A percentile compares a stretch with the other conserved stretches of the same genome.
These are phyloP conservation scores for Alethe diademata DNA, from an alignment of 2,113 vertebrate genomes.

Conservation along the genomic window DNA sequence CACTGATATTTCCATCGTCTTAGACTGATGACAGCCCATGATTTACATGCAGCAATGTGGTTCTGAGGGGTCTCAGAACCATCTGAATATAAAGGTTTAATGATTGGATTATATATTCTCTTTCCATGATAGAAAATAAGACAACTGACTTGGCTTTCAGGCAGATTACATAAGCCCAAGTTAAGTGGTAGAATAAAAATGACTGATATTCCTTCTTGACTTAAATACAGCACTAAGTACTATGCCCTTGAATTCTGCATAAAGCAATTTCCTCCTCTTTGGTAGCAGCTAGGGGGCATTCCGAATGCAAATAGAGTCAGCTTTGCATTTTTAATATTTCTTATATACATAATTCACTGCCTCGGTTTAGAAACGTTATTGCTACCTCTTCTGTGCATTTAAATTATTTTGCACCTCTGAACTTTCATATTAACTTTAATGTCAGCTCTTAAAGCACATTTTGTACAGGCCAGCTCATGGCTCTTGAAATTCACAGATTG, in stretches of 20 bases:
- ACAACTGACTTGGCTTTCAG: constrained; percentile 73
- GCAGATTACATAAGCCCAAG: constrained; percentile 79
- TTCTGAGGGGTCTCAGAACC: constrained; percentile 43
- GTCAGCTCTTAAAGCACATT: constrained; percentile 64
- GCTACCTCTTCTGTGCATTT: constrained; percentile 73
- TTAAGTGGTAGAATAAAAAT: constrained; percentile 84
- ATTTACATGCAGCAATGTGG: constrained; percentile 60
- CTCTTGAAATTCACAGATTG: constrained; percentile 23
- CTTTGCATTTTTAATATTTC: constrained; percentile 84
- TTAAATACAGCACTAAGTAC: constrained; percentile 79
- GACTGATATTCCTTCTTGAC: constrained; percentile 78
- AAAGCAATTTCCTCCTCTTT: constrained; percentile 79
- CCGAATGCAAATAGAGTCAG: constrained; percentile 78
- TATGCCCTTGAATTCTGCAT: constrained; percentile 77
- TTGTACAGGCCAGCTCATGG: not conserved
- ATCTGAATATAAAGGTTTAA: constrained; percentile 73
- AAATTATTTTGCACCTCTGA: constrained; percentile 80
- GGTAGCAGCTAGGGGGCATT: constrained; percentile 79
- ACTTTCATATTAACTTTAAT: constrained; percentile 77
- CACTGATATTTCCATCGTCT: not conserved
- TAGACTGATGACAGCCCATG: constrained; percentile 21
- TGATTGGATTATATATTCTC: constrained; percentile 75
- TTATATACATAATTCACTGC: constrained; percentile 80
- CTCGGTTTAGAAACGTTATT: constrained; percentile 74
- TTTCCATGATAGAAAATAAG: constrained; percentile 75